Percentiles rank a stretch among this genome's conserved stretches.
Evolutionary conservation across 1,140 invertebrate species (phyloP).

Genomic region (Camponotus pennsylvanicus): DNA sequence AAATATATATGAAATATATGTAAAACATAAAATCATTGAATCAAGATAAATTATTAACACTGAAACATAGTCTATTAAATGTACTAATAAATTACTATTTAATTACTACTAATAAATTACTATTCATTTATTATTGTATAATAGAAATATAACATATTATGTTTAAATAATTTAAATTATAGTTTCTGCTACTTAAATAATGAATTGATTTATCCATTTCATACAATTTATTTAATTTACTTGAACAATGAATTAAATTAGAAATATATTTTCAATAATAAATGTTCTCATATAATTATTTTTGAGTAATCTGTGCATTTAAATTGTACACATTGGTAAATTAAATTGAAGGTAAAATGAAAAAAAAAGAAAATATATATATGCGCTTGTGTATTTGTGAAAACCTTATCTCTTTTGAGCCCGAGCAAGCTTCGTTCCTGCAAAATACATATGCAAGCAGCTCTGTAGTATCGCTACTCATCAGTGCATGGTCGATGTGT

Average conservation of each 20-base stretch:
- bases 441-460: not conserved
- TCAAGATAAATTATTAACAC: not conserved
- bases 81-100: not conserved
- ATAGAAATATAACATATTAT: not conserved
- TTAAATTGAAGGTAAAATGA: not conserved
- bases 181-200: not conserved
- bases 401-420: not conserved
- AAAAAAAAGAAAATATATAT: not conserved
- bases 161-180: not conserved
- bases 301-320: not conserved
- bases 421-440: not conserved
- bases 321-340: not conserved
- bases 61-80: not conserved
- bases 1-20: not conserved
- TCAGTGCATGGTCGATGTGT: not conserved
- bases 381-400: not conserved
- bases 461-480: slow-evolving; percentile 4
- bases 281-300: too few relatives aligned
- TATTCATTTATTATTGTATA: not conserved
- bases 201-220: not conserved
- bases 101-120: not conserved
- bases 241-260: not conserved
- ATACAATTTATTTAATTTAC: not conserved
- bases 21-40: not conserved
- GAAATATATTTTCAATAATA: not conserved